Base-by-base conservation (phyloP, 35 echinoderm and acorn worm species). In the Heliocidaris erythrogramma region DNA sequence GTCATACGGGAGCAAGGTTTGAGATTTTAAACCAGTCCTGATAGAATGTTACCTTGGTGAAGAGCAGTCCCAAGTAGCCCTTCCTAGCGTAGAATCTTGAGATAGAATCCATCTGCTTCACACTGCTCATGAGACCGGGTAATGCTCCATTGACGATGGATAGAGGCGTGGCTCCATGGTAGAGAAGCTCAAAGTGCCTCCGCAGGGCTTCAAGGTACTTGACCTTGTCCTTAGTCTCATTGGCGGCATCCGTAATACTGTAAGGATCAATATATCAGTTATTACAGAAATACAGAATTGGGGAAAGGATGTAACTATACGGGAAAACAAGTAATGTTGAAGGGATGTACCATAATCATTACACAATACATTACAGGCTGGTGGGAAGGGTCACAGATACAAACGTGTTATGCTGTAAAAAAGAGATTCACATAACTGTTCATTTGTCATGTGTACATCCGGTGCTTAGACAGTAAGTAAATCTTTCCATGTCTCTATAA, bases 51-150 rank as follows among this genome's bases (percentile, higher is more conserved):
- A 99, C 98, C 95, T 99, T 99, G 0, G 97, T 96, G 89, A 99
- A 99, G 30, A 99, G 96, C 13, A 99, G 87, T 60, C 98, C 98
- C 5, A 99, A 86, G 65, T 99, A 99, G 4, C 98, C 98, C 13
- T 93, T 95, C 32, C 98, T 94, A 29, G 98, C 98, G 94, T 99
- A 99, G 94, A 99, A 99, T 85, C 97, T 95, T n/a, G 98, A 99
- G 24, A 99, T 99, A 29, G 98, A 99, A 13, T 99, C 97, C 98
- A 99, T 99, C 94, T 99, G 98, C 49, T 99, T 99, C 48, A 97
- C 98, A 88, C 96, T 99, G 85, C 96, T 99, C 91, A 97, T 95
- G 32, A 99, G 87, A 2, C 97, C 98, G 31, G 98, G 98, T 7
- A 99, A 85, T 31, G 98, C 98, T 21, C 52, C 96, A 92, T 95